These are phyloP conservation scores for Muricea muricata DNA, from an alignment of 92 coral and sea anemone species.

Conservation along the genomic window DNA sequence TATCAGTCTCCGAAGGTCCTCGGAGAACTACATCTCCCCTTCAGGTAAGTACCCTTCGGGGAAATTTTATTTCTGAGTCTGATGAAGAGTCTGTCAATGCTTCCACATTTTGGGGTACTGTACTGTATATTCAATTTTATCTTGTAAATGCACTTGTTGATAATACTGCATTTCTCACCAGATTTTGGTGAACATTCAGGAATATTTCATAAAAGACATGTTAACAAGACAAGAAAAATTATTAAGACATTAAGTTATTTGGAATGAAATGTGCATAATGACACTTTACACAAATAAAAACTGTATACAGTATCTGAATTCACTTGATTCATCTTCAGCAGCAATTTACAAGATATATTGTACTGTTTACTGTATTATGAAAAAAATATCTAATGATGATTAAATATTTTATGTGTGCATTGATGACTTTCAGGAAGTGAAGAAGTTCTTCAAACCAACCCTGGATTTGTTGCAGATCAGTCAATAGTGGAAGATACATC, in stretches of 20 bases:
- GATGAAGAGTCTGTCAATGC: neutral
- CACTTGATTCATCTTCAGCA: no score
- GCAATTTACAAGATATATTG: neutral
- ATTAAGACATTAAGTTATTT: neutral
- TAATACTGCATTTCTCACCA: conserved; percentile 14
- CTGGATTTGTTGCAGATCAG: neutral
- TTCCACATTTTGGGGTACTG: neutral
- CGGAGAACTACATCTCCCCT: no score
- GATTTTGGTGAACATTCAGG: conserved; percentile 28
- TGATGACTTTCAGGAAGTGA: neutral
- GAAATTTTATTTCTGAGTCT: no score
- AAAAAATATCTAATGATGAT: neutral
- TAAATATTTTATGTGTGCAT: neutral
- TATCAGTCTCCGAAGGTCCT: no score
- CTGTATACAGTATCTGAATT: no score
- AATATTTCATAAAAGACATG: conserved; percentile 48
- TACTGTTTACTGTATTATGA: neutral
- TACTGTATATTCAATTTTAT: neutral
- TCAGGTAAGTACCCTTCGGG: no score
- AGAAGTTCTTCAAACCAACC: neutral
- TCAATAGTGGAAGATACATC: neutral
- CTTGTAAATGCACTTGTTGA: neutral
- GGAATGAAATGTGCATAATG: no score
- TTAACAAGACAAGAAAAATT: neutral
- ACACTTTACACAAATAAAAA: no score